These are phyloP conservation scores for Bufo bufo DNA, from an alignment of 2,113 vertebrate genomes.

Conservation along the genomic window DNA sequence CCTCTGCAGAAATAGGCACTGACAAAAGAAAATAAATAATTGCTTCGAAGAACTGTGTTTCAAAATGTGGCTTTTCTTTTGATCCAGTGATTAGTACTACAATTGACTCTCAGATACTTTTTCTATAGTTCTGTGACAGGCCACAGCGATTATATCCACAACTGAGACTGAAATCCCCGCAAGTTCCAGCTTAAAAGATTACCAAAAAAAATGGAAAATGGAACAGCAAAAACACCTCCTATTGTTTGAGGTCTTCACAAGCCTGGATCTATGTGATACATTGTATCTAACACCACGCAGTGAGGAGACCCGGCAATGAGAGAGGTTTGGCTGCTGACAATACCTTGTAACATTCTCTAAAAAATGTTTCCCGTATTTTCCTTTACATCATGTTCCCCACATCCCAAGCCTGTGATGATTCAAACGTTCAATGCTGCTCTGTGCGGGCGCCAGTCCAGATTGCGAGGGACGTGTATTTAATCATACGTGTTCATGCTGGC, in stretches of 20 bases:
- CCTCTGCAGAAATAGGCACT: neutral
- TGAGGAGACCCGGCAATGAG: neutral
- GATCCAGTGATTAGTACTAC: neutral
- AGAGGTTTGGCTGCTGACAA: no score
- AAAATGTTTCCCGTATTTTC: neutral
- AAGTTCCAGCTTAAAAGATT: neutral
- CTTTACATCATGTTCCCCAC: neutral
- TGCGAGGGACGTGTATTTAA: slow-evolving; percentile 2
- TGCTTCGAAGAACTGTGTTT: neutral
- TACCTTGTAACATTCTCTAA: slow-evolving; percentile 5
- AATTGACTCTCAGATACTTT: slow-evolving; percentile 3
- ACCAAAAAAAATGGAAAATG: neutral
- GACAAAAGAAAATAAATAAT: neutral
- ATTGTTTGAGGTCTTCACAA: neutral
- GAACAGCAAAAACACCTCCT: neutral
- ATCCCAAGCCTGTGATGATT: neutral
- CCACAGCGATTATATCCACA: neutral
- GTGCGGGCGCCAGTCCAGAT: neutral
- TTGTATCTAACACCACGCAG: slow-evolving; percentile 9
- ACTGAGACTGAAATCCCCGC: neutral
- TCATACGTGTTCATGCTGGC: neutral
- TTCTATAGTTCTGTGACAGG: neutral
- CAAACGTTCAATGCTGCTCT: neutral
- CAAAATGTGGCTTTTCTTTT: slow-evolving; percentile 8
- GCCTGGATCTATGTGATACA: neutral